Evolutionary conservation across 2,888 invertebrate species (phyloP).

Genomic region (Coleophora flavipennella): DNA sequence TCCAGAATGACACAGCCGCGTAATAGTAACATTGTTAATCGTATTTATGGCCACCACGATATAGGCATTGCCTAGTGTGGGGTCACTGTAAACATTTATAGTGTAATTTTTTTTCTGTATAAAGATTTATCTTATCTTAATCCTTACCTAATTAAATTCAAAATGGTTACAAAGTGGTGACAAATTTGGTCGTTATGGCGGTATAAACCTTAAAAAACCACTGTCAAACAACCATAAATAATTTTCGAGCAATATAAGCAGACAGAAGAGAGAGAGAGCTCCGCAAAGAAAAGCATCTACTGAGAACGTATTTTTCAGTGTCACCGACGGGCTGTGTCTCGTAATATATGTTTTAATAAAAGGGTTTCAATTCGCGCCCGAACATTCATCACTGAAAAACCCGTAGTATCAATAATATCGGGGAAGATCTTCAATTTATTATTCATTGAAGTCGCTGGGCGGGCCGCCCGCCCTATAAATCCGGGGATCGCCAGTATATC

Average conservation of each 20-base stretch:
- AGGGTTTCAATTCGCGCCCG: conserved; percentile 65
- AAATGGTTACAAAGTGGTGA: too few relatives aligned
- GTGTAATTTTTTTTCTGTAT: too few relatives aligned
- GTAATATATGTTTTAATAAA: conserved; percentile 73
- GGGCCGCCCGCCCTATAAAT: conserved; percentile 55
- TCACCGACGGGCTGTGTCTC: conserved; percentile 58
- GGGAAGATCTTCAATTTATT: conserved; percentile 66
- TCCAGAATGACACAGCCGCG: too few relatives aligned
- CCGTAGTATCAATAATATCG: conserved; percentile 65
- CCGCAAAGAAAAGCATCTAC: conserved; percentile 57
- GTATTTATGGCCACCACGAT: too few relatives aligned
- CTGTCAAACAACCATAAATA: conserved; percentile 48
- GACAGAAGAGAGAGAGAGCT: conserved; percentile 50
- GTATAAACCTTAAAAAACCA: too few relatives aligned
- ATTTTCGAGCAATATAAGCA: conserved; percentile 57
- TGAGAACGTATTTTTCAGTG: conserved; percentile 68
- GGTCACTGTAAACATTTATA: too few relatives aligned
- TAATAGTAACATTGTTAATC: too few relatives aligned
- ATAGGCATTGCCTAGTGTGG: too few relatives aligned
- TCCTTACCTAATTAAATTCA: too few relatives aligned
- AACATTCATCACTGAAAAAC: conserved; percentile 60
- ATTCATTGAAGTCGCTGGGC: conserved; percentile 61
- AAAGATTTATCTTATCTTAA: too few relatives aligned
- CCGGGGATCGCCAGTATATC: conserved; percentile 60
- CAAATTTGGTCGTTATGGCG: too few relatives aligned